These are phyloP conservation scores for Microcebus jonahi DNA, from an alignment of 2,113 vertebrate species.

Conservation along the genomic window DNA sequence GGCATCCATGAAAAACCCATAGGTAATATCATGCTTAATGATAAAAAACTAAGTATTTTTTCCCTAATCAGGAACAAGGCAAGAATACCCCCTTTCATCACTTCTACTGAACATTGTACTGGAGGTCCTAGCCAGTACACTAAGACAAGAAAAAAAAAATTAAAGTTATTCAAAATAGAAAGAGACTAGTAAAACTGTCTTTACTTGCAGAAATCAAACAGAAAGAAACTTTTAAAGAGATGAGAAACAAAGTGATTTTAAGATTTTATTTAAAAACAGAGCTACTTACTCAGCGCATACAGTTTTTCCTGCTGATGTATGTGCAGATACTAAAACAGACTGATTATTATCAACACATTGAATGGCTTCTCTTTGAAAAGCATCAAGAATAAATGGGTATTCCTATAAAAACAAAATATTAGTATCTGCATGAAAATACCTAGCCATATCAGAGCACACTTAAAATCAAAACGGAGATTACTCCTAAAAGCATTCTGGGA, in stretches of 20 bases:
- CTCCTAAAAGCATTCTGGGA: background rate
- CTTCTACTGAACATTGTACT: background rate
- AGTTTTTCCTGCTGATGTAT: constrained; percentile 99
- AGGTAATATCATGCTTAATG: background rate
- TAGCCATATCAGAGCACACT: background rate
- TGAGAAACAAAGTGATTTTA: background rate
- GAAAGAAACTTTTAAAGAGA: background rate
- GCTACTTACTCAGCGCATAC: constrained; percentile 98
- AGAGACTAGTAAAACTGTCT: background rate
- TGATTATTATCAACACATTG: constrained; percentile 98
- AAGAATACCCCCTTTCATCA: background rate
- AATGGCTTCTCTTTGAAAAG: constrained; percentile 98
- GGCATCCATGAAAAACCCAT: background rate
- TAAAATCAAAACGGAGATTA: background rate
- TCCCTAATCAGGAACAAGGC: background rate
- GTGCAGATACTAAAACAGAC: constrained; percentile 97
- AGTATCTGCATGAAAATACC: background rate
- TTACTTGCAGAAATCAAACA: constrained; percentile 40
- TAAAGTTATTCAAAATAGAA: background rate
- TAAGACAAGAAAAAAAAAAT: background rate
- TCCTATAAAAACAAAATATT: constrained; percentile 87
- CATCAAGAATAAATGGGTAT: constrained; percentile 97
- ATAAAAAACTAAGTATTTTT: background rate
- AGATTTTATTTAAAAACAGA: constrained; percentile 43
- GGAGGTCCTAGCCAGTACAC: background rate